Percentiles rank a stretch among this genome's conserved stretches.
These are phyloP conservation scores for Mercenaria mercenaria DNA, from an alignment of 1,140 invertebrate genomes.

Conservation along the genomic window DNA sequence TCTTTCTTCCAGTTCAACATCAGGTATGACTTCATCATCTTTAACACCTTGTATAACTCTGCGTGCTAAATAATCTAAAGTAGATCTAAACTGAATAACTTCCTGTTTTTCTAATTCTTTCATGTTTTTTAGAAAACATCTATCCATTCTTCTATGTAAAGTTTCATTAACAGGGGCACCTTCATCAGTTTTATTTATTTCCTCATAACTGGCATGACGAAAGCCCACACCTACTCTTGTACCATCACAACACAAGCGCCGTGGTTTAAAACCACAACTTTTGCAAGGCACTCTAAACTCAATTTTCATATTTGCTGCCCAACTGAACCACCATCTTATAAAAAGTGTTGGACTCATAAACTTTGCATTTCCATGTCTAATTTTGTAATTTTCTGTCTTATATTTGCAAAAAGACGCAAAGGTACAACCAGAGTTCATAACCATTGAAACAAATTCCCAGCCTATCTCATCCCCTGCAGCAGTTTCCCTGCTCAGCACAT, in stretches of 20 bases:
- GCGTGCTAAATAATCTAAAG: too few relatives aligned
- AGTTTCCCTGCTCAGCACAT: slow-evolving; percentile 53
- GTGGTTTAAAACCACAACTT: slow-evolving; percentile 57
- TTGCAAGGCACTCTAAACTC: slow-evolving; percentile 55
- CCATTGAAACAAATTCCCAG: slow-evolving; percentile 59
- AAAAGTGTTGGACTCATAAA: slow-evolving; percentile 54
- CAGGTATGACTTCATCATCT: too few relatives aligned
- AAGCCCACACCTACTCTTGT: slow-evolving; percentile 68
- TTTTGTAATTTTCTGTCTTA: slow-evolving; percentile 36
- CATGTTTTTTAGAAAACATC: slow-evolving; percentile 45
- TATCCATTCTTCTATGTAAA: slow-evolving; percentile 44
- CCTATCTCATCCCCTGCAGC: slow-evolving; percentile 71
- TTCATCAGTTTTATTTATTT: slow-evolving; percentile 35
- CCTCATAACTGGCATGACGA: slow-evolving; percentile 54
- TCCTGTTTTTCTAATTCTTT: too few relatives aligned
- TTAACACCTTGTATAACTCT: too few relatives aligned
- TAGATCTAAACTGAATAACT: too few relatives aligned
- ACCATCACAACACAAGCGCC: slow-evolving; percentile 64
- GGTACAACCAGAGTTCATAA: slow-evolving; percentile 42
- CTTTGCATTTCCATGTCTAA: not conserved
- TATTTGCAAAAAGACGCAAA: slow-evolving; percentile 37
- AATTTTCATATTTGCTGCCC: slow-evolving; percentile 60
- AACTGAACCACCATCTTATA: slow-evolving; percentile 66
- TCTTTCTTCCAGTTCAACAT: too few relatives aligned
- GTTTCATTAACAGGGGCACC: not conserved